These are phyloP conservation scores for Montipora capitata DNA, from an alignment of 92 coral and sea anemone genomes.

Conservation along the genomic window DNA sequence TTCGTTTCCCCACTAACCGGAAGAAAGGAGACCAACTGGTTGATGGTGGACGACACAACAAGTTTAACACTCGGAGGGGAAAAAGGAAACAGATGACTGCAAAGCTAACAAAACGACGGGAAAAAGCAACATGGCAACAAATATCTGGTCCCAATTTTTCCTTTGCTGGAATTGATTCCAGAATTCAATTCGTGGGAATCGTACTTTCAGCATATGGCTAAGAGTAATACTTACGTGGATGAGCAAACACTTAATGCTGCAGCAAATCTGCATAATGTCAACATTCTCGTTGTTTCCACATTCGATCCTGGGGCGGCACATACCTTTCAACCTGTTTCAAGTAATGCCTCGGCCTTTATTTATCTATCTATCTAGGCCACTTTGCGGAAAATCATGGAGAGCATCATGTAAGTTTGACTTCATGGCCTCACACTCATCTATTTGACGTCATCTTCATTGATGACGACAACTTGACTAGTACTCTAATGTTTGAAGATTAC, in stretches of 20 bases:
- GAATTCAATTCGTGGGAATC: slow-evolving; percentile 30
- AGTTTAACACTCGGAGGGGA: slow-evolving; percentile 50
- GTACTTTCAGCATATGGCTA: background rate
- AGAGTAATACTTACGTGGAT: slow-evolving; percentile 31
- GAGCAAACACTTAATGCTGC: slow-evolving; percentile 65
- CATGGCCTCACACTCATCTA: no score
- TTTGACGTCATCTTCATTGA: no score
- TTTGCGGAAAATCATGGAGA: background rate
- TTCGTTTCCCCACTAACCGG: slow-evolving; percentile 40
- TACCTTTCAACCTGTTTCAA: slow-evolving; percentile 20
- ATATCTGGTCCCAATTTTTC: slow-evolving; percentile 26
- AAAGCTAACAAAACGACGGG: slow-evolving; percentile 9
- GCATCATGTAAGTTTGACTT: background rate
- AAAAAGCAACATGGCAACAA: slow-evolving; percentile 1
- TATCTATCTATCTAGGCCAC: background rate
- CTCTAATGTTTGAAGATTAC: no score
- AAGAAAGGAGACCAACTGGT: slow-evolving; percentile 16
- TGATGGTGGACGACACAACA: slow-evolving; percentile 55
- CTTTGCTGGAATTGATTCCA: slow-evolving; percentile 41
- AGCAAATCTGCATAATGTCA: slow-evolving; percentile 49
- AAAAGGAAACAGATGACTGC: slow-evolving; percentile 48
- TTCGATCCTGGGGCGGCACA: slow-evolving; percentile 48
- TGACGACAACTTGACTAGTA: no score
- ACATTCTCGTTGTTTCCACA: slow-evolving; percentile 43
- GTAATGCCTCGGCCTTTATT: background rate